These are phyloP conservation scores for Meteorus cinctellus DNA, from an alignment of 2,888 invertebrate species.

Conservation along the genomic window DNA sequence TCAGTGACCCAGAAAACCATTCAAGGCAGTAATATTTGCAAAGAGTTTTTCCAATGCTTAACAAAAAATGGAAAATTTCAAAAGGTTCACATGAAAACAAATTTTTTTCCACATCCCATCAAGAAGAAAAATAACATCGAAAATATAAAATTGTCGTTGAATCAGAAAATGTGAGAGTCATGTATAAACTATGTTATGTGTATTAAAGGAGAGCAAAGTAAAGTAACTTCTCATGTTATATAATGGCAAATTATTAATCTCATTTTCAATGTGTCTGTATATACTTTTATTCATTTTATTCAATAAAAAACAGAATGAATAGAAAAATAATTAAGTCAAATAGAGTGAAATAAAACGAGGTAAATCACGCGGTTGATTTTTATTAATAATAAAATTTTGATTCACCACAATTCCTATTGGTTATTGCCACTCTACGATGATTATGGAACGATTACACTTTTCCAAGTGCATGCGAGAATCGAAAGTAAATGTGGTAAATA, in stretches of 20 bases:
- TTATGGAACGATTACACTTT: no score
- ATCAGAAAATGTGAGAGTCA: not conserved
- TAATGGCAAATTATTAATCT: constrained; percentile 3
- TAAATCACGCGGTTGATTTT: not conserved
- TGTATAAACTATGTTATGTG: not conserved
- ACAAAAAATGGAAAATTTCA: not conserved
- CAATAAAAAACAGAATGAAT: not conserved
- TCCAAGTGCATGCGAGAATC: not conserved
- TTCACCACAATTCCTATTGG: no score
- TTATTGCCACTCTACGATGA: no score
- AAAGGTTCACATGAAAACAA: not conserved
- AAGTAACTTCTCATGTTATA: constrained; percentile 6
- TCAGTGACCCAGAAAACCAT: constrained; percentile 1
- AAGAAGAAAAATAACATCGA: not conserved
- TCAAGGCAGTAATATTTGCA: not conserved
- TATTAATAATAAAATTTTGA: not conserved
- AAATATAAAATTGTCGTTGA: constrained; percentile 8
- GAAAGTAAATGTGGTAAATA: not conserved
- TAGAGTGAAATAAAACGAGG: no score
- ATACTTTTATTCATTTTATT: not conserved
- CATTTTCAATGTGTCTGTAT: not conserved
- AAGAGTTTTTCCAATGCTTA: not conserved
- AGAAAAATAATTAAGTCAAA: not conserved
- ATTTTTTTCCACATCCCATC: not conserved
- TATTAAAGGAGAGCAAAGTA: not conserved